Evolutionary conservation across 1,140 invertebrate species (phyloP).

Genomic region (Pogonomyrmex barbatus): DNA sequence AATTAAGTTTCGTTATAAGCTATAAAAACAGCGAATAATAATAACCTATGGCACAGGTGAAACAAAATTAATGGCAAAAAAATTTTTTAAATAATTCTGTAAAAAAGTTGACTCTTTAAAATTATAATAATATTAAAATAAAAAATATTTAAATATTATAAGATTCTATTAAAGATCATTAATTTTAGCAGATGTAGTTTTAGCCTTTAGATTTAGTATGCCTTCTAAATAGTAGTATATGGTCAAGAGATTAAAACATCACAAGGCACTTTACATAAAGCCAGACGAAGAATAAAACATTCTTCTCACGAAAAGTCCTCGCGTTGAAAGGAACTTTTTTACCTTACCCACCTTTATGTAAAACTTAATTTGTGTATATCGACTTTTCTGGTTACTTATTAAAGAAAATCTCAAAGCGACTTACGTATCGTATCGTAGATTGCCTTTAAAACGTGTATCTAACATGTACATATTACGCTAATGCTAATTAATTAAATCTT

Average conservation of each 20-base stretch:
- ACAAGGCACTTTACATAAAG: not conserved
- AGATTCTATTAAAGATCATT: no score
- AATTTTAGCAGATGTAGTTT: no score
- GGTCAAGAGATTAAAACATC: not conserved
- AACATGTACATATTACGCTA: not conserved
- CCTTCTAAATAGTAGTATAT: no score
- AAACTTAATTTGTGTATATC: not conserved
- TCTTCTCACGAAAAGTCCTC: not conserved
- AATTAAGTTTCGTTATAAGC: no score
- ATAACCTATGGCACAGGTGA: no score
- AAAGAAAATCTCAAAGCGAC: not conserved
- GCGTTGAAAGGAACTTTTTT: not conserved
- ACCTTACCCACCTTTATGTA: not conserved
- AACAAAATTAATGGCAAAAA: not conserved
- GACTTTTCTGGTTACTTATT: not conserved
- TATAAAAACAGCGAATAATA: no score
- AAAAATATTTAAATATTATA: no score
- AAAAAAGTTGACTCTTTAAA: no score
- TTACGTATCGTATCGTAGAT: not conserved
- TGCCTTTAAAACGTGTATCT: no score
- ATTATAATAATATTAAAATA: no score
- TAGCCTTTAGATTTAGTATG: no score
- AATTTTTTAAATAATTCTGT: no score
- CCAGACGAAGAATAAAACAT: not conserved
- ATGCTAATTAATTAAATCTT: not conserved